Percentiles rank a stretch among this genome's conserved stretches.
phyloP scores from a whole-genome alignment of 1,140 invertebrate species.

The Onthophagus taurus region DNA sequence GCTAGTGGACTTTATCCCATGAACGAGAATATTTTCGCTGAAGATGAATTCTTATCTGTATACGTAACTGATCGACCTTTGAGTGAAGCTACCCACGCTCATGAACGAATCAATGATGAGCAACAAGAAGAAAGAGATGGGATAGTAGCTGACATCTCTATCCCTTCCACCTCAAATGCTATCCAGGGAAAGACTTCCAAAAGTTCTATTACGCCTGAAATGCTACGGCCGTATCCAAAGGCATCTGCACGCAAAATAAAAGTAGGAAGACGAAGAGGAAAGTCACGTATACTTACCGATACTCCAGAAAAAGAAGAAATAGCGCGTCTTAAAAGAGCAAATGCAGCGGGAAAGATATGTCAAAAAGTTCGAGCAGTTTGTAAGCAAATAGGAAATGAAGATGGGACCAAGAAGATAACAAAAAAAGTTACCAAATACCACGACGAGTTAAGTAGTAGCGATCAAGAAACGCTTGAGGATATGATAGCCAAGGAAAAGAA shows the following conservation, averaged over 20 bases:
- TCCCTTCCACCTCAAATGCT: conserved; percentile 3
- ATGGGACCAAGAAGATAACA: too few relatives aligned
- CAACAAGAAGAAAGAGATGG: neutral
- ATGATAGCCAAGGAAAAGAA: too few relatives aligned
- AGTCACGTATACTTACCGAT: too few relatives aligned
- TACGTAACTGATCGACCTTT: conserved; percentile 10
- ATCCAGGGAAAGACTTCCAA: conserved; percentile 6
- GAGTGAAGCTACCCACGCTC: conserved; percentile 4
- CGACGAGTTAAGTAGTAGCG: too few relatives aligned
- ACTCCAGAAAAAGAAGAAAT: too few relatives aligned
- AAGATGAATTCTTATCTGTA: conserved; percentile 16
- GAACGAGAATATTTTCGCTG: conserved; percentile 18
- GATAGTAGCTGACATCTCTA: too few relatives aligned
- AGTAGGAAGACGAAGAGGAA: neutral
- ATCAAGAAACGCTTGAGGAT: too few relatives aligned
- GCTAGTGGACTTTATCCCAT: conserved; percentile 11
- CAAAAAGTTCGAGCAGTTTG: too few relatives aligned
- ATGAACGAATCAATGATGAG: conserved; percentile 10
- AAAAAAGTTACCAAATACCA: too few relatives aligned
- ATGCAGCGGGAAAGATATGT: too few relatives aligned
- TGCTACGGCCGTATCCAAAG: conserved; percentile 13
- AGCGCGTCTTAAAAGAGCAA: too few relatives aligned
- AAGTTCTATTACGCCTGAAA: conserved; percentile 12
- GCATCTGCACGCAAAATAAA: conserved; percentile 12
- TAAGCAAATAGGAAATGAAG: too few relatives aligned